Evolutionary conservation across 2,797 vertebrate genomes (phyloP), one percentile per base, ranked within the genome.

Genomic region (Galago senegalensis): DNA sequence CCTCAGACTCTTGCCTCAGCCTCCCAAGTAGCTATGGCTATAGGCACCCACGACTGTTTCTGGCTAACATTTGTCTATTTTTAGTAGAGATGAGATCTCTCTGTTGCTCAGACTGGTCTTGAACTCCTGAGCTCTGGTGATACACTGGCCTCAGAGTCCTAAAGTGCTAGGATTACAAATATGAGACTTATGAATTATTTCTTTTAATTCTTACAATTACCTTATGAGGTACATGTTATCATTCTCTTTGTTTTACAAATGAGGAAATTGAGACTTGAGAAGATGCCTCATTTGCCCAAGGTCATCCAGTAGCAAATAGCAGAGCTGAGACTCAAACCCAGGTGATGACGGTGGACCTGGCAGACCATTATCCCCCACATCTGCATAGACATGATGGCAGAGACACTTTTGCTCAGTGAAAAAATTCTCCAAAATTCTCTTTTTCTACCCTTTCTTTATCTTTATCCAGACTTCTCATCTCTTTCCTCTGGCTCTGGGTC

Each of bases 401-500:
- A 69, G 34, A 85, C 13, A n/a, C 79, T 53, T n/a, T 37, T 73
- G 79, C 91, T 95, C 65, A 14, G 70, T 89, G 34, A 70, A 81
- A 95, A 86, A 63, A 23, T 6, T 87, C 23, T 53, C 63, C 23
- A 69, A 17, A 25, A 93, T 94, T 86, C 46, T 82, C 53, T 83
- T 95, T 40, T 37, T 69, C 53, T 80, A 1, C 61, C 14, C 23
- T 69, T 79, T 94, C 25, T 82, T 77, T 92, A 0, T 65, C 83
- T 93, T 87, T 70, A 49, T 56, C 40, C 46, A 89, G 27, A 40
- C 25, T 49, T 69, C 27, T 89, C 65, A 58, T 83, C n/a, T 95
- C 27, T 27, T 96, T 89, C 60, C 76, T 96, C 67, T 79, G 25
- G 3, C 27, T 90, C 31, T 29, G 3, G 90, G 60, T 91, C 65